phyloP scores from a whole-genome alignment of 2,113 vertebrate genomes.

The Pseudorectes ferrugineus region DNA sequence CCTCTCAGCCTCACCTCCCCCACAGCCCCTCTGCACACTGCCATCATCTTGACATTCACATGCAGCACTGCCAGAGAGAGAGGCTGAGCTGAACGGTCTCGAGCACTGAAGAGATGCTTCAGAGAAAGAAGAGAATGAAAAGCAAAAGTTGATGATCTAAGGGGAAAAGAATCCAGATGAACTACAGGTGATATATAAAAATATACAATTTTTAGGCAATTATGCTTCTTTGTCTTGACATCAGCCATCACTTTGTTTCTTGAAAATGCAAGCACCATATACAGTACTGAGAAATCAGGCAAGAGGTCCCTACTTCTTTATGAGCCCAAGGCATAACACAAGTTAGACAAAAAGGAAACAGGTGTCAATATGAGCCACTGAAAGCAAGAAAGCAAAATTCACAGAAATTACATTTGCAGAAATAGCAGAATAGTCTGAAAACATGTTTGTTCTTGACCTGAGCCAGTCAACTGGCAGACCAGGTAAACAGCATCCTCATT shows the following conservation, averaged over 20 bases:
- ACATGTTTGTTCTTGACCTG: not conserved
- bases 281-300: not conserved
- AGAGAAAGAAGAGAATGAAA: not conserved
- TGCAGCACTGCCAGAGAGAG: not conserved
- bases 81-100: not conserved
- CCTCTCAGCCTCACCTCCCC: not conserved
- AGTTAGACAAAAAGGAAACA: slow-evolving; percentile 32
- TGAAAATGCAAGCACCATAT: not conserved
- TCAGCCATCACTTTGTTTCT: not conserved
- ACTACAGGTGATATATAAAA: not conserved
- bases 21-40: not conserved
- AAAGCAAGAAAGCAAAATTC: slow-evolving; percentile 32
- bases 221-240: not conserved
- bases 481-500: not conserved
- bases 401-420: slow-evolving; percentile 31
- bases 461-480: not conserved
- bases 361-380: not conserved
- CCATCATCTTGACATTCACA: not conserved
- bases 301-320: not conserved
- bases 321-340: not conserved
- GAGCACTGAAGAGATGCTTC: not conserved
- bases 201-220: not conserved
- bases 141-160: not conserved
- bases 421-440: not conserved
- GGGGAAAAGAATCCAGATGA: not conserved